These are phyloP conservation scores for Orbicella faveolata DNA, from an alignment of 64 coral and sea anemone genomes.

Conservation along the genomic window DNA sequence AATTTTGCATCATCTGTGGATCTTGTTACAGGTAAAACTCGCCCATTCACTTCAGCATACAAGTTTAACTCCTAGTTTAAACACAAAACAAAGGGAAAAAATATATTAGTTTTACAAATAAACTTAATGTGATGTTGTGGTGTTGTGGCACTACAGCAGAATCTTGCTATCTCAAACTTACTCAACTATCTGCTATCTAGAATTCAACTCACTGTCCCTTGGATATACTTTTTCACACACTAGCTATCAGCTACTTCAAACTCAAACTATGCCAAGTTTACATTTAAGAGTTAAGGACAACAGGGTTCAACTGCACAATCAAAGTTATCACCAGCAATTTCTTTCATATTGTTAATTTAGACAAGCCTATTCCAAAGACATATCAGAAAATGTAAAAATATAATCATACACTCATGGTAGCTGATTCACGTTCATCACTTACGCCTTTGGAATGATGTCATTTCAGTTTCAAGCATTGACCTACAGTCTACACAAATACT, in stretches of 20 bases:
- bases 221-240: too few relatives aligned
- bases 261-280: too few relatives aligned
- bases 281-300: too few relatives aligned
- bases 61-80: conserved; percentile 61
- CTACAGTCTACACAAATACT: too few relatives aligned
- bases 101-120: background rate
- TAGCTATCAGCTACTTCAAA: too few relatives aligned
- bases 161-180: too few relatives aligned
- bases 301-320: too few relatives aligned
- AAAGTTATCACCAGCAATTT: too few relatives aligned
- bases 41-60: conserved; percentile 96
- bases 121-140: background rate
- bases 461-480: background rate
- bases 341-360: too few relatives aligned
- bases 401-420: background rate
- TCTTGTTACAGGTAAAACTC: conserved; percentile 84
- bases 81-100: background rate
- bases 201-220: too few relatives aligned
- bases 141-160: background rate
- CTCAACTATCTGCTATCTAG: too few relatives aligned
- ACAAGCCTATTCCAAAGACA: background rate
- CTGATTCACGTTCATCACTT: conserved; percentile 1
- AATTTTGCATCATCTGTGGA: conserved; percentile 80
- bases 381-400: background rate
- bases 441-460: background rate